Evolutionary conservation across 1,140 invertebrate genomes (phyloP), one percentile per base, ranked within the genome.

Genomic region (Tetramorium parvispinum): DNA sequence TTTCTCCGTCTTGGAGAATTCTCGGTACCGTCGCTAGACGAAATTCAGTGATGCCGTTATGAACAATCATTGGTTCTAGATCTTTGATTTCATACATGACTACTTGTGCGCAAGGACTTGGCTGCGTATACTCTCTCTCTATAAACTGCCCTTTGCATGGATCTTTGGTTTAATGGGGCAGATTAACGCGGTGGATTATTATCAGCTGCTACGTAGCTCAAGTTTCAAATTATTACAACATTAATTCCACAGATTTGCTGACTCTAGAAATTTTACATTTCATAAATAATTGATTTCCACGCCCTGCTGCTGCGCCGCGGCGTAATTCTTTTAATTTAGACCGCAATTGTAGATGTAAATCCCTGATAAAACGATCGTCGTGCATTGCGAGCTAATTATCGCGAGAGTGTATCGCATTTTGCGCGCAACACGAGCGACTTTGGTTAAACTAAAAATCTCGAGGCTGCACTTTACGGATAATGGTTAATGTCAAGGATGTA

Each of bases 401-500:
- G 7, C n/a, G 7, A 66, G 49, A 59, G 11, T 13, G 24, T 27
- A 63, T 1, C 37, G 13, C n/a, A 65, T 1, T 65, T 40, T 65
- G 11, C 21, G n/a, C 40, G 40, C n/a, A 13, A 55, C 11, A 18
- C 10, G 13, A 43, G 55, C 32, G 27, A 78, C 40, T 77, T 85
- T 46, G 43, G 16, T 76, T 40, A 18, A 24, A 53, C 32, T 55
- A 65, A 65, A 65, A 65, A 46, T 43, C 18, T 16, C 79, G 51
- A 57, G 40, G 5, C 21, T 65, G 73, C 21, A 43, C 53, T 24
- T 87, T 70, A 77, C 53, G 57, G 73, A 24, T 83, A 11, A 57
- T 10, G 63, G 51, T 87, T 87, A 88, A 88, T 88, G 87, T 87
- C 85, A 88, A 87, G 87, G 71, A 70, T 59, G 6, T 59, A 57